Evolutionary conservation across 2,797 vertebrate species (phyloP), one percentile per base, ranked within the genome.

Genomic region (Kryptopterus vitreolus): DNA sequence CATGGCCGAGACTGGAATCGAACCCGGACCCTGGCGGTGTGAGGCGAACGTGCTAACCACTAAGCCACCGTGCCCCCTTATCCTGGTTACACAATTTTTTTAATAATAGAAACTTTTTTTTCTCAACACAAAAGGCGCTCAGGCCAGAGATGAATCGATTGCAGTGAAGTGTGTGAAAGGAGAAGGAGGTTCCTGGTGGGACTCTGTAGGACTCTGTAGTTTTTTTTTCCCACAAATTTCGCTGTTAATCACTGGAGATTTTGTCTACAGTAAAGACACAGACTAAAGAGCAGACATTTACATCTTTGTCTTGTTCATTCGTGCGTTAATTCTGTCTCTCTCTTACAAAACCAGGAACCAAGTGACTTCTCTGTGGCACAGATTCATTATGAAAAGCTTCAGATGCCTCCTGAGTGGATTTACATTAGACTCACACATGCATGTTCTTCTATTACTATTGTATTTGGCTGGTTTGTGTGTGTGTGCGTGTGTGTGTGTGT

Each of bases 221-320:
- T n/a, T n/a, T n/a, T n/a, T n/a, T n/a, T n/a, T n/a, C n/a, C n/a
- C n/a, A n/a, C 20, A 74, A 75, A 57, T 72, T 85, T 81, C 77
- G 70, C 63, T 55, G 71, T 84, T 62, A 80, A 43, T 82, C 53
- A 55, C 53, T 52, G 69, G 20, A 77, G 80, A 81, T 73, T 77
- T 43, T 73, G 33, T 69, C 57, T 43, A 81, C 75, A 79, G 62
- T 78, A 84, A 31, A 76, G 79, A 79, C 15, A 13, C 82, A 53
- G 57, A 62, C 59, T 75, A 87, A 87, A 84, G 50, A 53, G 68
- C 10, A 80, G 78, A 82, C 84, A 83, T 87, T 88, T 88, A 82
- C 69, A 29, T 76, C 26, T 33, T 18, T 55, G 31, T 33, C 20
- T 24, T n/a, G 38, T 43, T 80, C n/a, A 24, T 29, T 74, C 58